Evolutionary conservation across 1,140 invertebrate species (phyloP), one percentile per base, ranked within the genome.

Genomic region (Sinonovacula constricta): DNA sequence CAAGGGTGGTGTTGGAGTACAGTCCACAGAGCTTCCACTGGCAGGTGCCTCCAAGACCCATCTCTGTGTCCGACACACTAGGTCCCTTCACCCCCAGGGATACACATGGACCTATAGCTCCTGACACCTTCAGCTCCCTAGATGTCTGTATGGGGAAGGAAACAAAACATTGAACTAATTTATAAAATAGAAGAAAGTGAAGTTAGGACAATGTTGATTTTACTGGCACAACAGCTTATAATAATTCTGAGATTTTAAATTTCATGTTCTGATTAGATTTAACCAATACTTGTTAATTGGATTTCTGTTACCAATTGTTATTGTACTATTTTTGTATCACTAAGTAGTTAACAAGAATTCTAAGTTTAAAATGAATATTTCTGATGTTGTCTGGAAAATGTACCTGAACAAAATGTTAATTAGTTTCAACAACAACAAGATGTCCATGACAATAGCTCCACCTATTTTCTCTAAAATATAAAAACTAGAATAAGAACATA

Each of bases 21-120:
- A 99, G 92, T 0, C 97, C 95, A 91, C 98, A 99, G 90, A 99
- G 95, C 91, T 99, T 99, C 99, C 99, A 99, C 87, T 98, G 97
- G 80, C 95, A 96, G 0, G 99, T 99, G 60, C 97, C 97, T 53
- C 98, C 98, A 90, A 99, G 94, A 69, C 99, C 99, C 49, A 91
- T 84, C 92, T 99, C 98, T 78, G 96, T 97, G 88, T 99, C 99
- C 0, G 97, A 97, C 34, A 99, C 97, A 34, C 87, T 95, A 7
- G 95, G 93, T 60, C 95, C 95, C 89, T 98, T 99, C 33, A 96
- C 94, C 87, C 97, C 96, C 81, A 98, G 92, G 0, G 97, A 98
- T 28, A 99, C 96, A 92, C 98, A 99, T 1, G 98, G 95, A 39
- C 98, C 98, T 74, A 99, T 98, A 26, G 96, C 96, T 36, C 98